Evolutionary conservation across 2,888 invertebrate genomes (phyloP).

Genomic region (Phoenoteleia sp.): DNA sequence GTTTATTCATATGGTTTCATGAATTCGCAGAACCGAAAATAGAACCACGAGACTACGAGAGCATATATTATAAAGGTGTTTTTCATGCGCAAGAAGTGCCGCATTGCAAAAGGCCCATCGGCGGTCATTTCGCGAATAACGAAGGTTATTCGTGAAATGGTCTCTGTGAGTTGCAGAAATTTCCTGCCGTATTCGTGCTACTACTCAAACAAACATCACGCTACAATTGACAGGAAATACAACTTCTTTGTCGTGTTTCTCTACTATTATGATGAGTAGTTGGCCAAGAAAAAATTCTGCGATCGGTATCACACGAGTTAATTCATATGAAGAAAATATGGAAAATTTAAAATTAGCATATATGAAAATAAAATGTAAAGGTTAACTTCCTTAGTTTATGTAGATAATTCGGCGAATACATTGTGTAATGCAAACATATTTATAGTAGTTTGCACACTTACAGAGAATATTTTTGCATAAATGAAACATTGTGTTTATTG

Average conservation of each 20-base stretch:
- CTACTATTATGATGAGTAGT: background rate
- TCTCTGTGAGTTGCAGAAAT: slow-evolving; percentile 11
- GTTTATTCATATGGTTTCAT: no score
- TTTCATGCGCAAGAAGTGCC: background rate
- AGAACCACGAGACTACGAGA: background rate
- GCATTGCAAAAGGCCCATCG: slow-evolving; percentile 4
- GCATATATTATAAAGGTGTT: background rate
- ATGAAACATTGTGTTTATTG: no score
- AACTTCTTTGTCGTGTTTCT: slow-evolving; percentile 16
- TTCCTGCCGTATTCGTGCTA: slow-evolving; percentile 1
- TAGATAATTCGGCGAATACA: no score
- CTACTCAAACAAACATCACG: slow-evolving; percentile 12
- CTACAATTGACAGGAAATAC: slow-evolving; percentile 19
- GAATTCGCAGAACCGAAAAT: background rate
- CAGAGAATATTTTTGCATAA: no score
- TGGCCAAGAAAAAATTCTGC: background rate
- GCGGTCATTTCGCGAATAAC: slow-evolving; percentile 3
- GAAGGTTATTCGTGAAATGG: slow-evolving; percentile 13
- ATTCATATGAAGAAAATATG: background rate
- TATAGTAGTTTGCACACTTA: no score
- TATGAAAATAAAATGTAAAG: no score
- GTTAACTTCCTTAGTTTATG: no score
- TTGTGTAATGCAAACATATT: no score
- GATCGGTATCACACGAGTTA: background rate
- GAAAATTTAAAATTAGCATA: background rate